phyloP scores from a whole-genome alignment of 2,113 vertebrate species.

The Gnathonemus longibarbis region DNA sequence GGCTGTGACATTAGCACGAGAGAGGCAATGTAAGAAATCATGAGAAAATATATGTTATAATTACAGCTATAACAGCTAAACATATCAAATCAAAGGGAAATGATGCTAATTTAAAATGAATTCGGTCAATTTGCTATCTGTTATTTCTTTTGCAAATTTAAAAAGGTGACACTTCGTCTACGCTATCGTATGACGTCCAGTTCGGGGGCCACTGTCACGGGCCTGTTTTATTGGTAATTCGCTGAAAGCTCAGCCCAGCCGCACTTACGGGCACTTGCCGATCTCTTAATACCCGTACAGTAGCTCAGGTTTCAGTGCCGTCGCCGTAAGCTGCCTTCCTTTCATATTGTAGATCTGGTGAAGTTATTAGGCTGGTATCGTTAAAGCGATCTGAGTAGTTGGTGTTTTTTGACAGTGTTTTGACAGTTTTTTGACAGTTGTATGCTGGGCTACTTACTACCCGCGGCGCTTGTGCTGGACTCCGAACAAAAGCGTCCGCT shows the following conservation, averaged over 20 bases:
- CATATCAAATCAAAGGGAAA: not conserved
- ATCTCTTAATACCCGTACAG: too few species aligned
- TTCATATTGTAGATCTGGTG: too few species aligned
- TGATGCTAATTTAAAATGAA: not conserved
- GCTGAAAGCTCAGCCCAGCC: not conserved
- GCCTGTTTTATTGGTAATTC: too few species aligned
- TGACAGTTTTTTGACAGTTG: not conserved
- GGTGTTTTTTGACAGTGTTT: not conserved
- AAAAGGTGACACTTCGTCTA: not conserved
- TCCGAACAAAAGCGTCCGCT: not conserved
- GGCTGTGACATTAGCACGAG: not conserved
- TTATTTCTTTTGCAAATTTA: not conserved
- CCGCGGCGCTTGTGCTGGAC: not conserved
- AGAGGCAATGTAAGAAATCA: not conserved
- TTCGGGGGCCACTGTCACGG: not conserved
- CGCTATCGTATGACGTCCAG: not conserved
- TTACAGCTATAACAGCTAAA: not conserved
- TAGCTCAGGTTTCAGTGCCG: too few species aligned
- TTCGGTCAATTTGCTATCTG: not conserved
- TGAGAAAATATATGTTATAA: not conserved
- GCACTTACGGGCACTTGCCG: too few species aligned
- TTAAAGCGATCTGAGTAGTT: too few species aligned
- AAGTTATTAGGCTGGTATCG: too few species aligned
- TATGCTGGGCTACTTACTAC: not conserved
- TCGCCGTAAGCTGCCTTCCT: too few species aligned